Conservation (phyloP, 2,888 invertebrate species). For the Drosophila melanocephala region DNA sequence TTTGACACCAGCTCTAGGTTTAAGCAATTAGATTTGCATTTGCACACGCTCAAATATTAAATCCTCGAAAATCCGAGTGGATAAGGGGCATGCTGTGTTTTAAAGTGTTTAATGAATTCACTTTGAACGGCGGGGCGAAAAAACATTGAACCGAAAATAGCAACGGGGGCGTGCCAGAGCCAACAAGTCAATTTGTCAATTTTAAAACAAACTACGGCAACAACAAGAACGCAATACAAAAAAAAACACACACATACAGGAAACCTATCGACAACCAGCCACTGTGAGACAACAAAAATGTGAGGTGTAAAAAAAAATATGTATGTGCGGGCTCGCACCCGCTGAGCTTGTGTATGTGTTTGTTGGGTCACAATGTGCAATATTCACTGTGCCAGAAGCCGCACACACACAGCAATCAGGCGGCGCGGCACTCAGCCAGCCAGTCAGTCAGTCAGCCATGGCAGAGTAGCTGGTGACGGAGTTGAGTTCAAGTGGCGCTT, state of each 20-base stretch:
- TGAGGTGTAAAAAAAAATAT: slow-evolving; percentile 37
- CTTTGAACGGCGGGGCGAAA: slow-evolving; percentile 31
- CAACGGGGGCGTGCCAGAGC: slow-evolving; percentile 46
- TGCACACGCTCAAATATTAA: slow-evolving; percentile 16
- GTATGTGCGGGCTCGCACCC: slow-evolving; percentile 8
- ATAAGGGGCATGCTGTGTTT: slow-evolving; percentile 34
- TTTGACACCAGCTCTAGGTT: slow-evolving; percentile 31
- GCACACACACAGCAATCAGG: slow-evolving; percentile 58
- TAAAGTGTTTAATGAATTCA: slow-evolving; percentile 68
- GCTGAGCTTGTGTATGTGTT: slow-evolving; percentile 7
- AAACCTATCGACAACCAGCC: slow-evolving; percentile 32
- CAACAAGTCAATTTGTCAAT: slow-evolving; percentile 74
- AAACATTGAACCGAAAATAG: slow-evolving; percentile 43
- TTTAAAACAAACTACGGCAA: slow-evolving; percentile 65
- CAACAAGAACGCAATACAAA: slow-evolving; percentile 9
- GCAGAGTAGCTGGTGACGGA: slow-evolving; percentile 45
- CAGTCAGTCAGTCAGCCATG: slow-evolving; percentile 48
- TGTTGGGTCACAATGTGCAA: slow-evolving; percentile 51
- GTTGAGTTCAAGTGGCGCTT: slow-evolving; percentile 66
- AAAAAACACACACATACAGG: not conserved
- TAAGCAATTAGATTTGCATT: slow-evolving; percentile 47
- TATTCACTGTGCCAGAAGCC: slow-evolving; percentile 68
- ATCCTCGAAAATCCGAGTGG: not conserved
- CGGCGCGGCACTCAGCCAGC: slow-evolving; percentile 29
- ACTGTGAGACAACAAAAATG: slow-evolving; percentile 28